These are phyloP conservation scores for Chironomus striatipennis DNA, from an alignment of 1,140 invertebrate genomes.

Conservation along the genomic window DNA sequence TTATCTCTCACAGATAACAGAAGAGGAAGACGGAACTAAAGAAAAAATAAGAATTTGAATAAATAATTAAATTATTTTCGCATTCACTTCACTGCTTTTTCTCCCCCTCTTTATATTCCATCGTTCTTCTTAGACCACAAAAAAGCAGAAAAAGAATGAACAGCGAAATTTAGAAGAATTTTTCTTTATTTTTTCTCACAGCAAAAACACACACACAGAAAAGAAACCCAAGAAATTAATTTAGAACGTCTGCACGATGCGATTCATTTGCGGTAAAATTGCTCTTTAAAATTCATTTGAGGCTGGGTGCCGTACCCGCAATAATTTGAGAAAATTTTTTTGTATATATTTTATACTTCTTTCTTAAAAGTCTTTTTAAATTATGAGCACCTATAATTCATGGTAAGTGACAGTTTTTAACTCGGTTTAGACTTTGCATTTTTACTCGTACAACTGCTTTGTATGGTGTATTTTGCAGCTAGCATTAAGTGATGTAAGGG, in stretches of 20 bases:
- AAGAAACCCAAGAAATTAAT: background rate
- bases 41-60: background rate
- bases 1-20: background rate
- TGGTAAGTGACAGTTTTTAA: too few species aligned
- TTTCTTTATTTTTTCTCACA: background rate
- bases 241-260: background rate
- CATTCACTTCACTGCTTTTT: background rate
- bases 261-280: background rate
- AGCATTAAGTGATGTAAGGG: too few species aligned
- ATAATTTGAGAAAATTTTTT: background rate
- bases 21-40: background rate
- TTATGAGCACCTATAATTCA: too few species aligned
- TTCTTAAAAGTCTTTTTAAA: too few species aligned
- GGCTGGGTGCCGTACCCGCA: background rate
- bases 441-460: too few species aligned
- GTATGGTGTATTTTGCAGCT: too few species aligned
- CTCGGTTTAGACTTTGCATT: too few species aligned
- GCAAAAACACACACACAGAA: too few species aligned
- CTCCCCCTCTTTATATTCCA: background rate
- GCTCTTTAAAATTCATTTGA: constrained; percentile 5
- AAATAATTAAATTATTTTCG: background rate
- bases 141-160: background rate
- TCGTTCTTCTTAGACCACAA: background rate
- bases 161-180: background rate
- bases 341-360: background rate